Evolutionary conservation across 2,888 invertebrate genomes (phyloP).

Genomic region (Stomorhina lunata): DNA sequence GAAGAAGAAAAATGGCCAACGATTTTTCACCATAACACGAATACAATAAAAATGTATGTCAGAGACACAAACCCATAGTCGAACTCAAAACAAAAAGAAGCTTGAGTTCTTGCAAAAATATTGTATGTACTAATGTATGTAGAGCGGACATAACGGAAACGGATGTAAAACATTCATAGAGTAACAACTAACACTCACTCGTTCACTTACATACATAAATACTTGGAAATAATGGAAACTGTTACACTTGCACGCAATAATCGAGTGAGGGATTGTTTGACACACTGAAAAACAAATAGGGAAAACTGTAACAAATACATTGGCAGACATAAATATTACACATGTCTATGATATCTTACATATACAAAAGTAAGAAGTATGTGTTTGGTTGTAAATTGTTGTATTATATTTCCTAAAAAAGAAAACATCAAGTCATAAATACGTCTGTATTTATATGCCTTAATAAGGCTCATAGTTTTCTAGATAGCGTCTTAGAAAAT

Average conservation of each 20-base stretch:
- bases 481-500: too few species aligned
- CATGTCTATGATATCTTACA: background rate
- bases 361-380: background rate
- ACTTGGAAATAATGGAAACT: background rate
- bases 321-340: background rate
- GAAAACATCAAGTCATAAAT: background rate
- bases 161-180: slow-evolving; percentile 33
- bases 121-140: too few species aligned
- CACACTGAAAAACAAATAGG: too few species aligned
- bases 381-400: background rate
- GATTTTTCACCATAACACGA: slow-evolving; percentile 57
- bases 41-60: slow-evolving; percentile 54
- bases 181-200: background rate
- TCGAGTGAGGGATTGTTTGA: slow-evolving; percentile 20
- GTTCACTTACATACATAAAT: background rate
- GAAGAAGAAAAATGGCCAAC: slow-evolving; percentile 54
- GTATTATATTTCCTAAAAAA: too few species aligned
- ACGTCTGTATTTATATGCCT: too few species aligned
- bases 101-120: background rate
- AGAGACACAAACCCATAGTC: slow-evolving; percentile 40
- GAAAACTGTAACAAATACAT: background rate
- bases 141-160: slow-evolving; percentile 41
- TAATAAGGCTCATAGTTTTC: too few species aligned
- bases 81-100: background rate
- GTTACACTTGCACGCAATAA: slow-evolving; percentile 7